Conservation (phyloP, 1,140 invertebrate genomes). For the Drosophila quadrilineata region DNA sequence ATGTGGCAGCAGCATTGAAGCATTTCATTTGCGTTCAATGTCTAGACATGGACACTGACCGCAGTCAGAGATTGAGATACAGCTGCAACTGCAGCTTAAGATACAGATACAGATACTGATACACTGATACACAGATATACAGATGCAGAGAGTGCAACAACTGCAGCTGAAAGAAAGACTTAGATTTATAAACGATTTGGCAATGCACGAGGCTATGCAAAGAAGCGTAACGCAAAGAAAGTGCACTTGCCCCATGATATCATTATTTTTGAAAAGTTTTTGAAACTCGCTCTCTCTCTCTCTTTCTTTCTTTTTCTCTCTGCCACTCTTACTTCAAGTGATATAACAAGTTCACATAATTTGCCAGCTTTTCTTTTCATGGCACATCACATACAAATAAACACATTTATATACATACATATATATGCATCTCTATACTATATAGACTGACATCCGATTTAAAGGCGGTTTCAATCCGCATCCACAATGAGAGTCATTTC, state of each 20-base stretch:
- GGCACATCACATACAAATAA: no score
- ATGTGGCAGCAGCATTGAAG: constrained; percentile 52
- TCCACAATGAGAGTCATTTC: constrained; percentile 9
- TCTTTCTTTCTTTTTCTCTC: background rate
- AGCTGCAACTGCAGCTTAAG: background rate
- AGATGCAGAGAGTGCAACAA: background rate
- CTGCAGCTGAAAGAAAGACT: constrained; percentile 8
- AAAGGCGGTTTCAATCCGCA: constrained; percentile 3
- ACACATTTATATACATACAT: constrained; percentile 5
- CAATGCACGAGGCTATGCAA: constrained; percentile 66
- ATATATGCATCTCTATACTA: background rate
- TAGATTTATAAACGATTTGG: constrained; percentile 48
- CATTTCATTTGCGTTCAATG: constrained; percentile 69
- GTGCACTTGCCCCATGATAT: constrained; percentile 57
- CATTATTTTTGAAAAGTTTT: constrained; percentile 53
- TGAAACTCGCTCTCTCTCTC: constrained; percentile 28
- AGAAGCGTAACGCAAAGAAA: constrained; percentile 79
- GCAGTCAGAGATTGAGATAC: constrained; percentile 28
- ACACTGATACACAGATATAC: no score
- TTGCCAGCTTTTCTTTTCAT: constrained; percentile 67
- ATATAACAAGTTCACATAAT: constrained; percentile 80
- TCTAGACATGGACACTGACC: constrained; percentile 77
- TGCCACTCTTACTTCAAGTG: constrained; percentile 35
- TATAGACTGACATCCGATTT: background rate
- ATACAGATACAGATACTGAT: constrained; percentile 13